phyloP scores from a whole-genome alignment of 2,797 vertebrate species.

The Phoxinus dragarum region DNA sequence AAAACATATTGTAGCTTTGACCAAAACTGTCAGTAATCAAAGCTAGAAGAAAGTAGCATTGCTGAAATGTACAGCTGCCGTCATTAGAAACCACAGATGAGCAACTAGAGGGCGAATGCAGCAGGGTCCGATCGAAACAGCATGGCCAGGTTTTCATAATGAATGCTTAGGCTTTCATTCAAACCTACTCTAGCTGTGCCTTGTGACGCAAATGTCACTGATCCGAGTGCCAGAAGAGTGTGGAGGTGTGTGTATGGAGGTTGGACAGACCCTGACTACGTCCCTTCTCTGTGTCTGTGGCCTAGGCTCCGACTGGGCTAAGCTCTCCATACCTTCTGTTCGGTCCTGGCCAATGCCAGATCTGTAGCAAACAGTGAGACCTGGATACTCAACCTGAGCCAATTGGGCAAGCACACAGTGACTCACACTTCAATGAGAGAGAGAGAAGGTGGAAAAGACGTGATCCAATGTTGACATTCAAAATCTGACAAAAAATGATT shows the following conservation, averaged over 20 bases:
- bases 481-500: neutral
- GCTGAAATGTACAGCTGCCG: neutral
- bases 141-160: constrained; percentile 42
- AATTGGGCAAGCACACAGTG: constrained; percentile 22
- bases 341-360: constrained; percentile 50
- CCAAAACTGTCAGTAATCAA: neutral
- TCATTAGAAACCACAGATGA: constrained; percentile 15
- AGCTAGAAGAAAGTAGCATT: neutral
- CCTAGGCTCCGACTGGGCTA: constrained; percentile 69
- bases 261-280: constrained; percentile 48
- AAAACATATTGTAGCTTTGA: neutral
- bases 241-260: constrained; percentile 55
- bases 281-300: constrained; percentile 50
- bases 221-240: constrained; percentile 53
- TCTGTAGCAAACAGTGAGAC: constrained; percentile 67
- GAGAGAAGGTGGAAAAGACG: constrained; percentile 30
- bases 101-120: constrained; percentile 23
- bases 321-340: constrained; percentile 76
- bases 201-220: constrained; percentile 58
- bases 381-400: constrained; percentile 33
- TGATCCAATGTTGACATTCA: constrained; percentile 46
- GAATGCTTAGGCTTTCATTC: constrained; percentile 43
- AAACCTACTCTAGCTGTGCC: constrained; percentile 37
- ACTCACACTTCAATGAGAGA: constrained; percentile 31
- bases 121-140: constrained; percentile 22